A percentile compares a stretch with the other conserved stretches of the same genome.
Evolutionary conservation across 2,888 invertebrate species (phyloP).

Genomic region (Drosophila yooni): DNA sequence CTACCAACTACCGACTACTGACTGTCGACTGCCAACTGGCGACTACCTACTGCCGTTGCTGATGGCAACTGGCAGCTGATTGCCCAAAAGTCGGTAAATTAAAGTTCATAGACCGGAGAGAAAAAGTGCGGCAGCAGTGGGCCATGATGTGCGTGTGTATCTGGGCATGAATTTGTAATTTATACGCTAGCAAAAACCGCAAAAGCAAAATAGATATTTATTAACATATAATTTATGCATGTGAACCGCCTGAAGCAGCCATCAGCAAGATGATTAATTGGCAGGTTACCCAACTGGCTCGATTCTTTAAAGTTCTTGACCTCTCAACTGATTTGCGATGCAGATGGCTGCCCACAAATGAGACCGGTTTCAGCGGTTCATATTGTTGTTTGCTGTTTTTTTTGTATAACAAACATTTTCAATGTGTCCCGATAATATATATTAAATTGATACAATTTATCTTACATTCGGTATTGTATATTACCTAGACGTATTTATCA

Average conservation of each 20-base stretch:
- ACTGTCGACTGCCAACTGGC: slow-evolving; percentile 3
- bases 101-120: slow-evolving; percentile 59
- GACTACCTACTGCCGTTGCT: slow-evolving; percentile 10
- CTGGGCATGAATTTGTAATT: slow-evolving; percentile 75
- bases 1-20: slow-evolving; percentile 2
- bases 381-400: neutral
- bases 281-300: slow-evolving; percentile 26
- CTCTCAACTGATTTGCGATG: slow-evolving; percentile 41
- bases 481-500: neutral
- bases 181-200: slow-evolving; percentile 74
- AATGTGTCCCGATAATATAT: neutral
- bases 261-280: slow-evolving; percentile 67
- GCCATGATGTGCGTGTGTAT: slow-evolving; percentile 20
- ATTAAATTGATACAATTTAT: neutral
- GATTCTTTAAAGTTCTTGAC: slow-evolving; percentile 53
- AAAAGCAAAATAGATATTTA: slow-evolving; percentile 79
- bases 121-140: neutral
- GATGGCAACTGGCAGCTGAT: slow-evolving; percentile 73
- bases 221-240: slow-evolving; percentile 80
- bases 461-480: neutral
- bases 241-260: slow-evolving; percentile 47
- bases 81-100: slow-evolving; percentile 78
- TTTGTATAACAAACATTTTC: neutral
- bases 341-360: neutral
- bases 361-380: neutral